These are phyloP conservation scores for Ardeotis arabs DNA, from an alignment of 2,113 vertebrate genomes.

Conservation along the genomic window DNA sequence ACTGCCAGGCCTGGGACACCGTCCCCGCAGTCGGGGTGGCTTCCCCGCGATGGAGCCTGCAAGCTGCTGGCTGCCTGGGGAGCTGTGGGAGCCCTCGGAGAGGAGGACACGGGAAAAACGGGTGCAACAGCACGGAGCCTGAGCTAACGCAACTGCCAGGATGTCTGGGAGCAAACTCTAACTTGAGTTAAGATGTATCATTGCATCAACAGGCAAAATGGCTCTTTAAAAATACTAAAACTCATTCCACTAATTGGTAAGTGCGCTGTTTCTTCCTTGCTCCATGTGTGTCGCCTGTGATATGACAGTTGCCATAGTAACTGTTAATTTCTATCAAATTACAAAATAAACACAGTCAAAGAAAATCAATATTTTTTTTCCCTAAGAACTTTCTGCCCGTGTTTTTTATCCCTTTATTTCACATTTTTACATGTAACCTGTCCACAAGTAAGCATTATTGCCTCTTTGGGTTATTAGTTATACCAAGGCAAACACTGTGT, in stretches of 20 bases:
- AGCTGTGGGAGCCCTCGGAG: not conserved
- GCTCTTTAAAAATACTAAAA: not conserved
- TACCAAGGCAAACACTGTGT: not conserved
- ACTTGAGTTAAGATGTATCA: not conserved
- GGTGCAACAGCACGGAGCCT: not conserved
- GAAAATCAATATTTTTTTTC: not conserved
- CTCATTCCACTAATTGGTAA: not conserved
- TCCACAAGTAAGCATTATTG: not conserved
- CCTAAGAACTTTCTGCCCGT: not conserved
- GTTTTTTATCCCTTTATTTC: not conserved
- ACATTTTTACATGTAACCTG: not conserved
- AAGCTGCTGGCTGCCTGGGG: not conserved
- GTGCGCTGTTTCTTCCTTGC: not conserved
- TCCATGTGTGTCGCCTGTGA: rapidly evolving
- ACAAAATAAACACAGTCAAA: constrained; percentile 30
- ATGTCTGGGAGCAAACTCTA: not conserved
- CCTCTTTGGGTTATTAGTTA: not conserved
- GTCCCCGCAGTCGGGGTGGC: rapidly evolving
- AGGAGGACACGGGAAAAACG: not conserved
- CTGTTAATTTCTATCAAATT: constrained; percentile 1
- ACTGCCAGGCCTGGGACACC: rapidly evolving
- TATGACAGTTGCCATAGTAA: constrained; percentile 33
- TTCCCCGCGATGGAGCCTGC: not conserved
- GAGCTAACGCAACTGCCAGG: not conserved
- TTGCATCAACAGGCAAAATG: not conserved